A percentile compares a stretch with the other conserved stretches of the same genome.
Evolutionary conservation across 2,113 vertebrate species (phyloP).

Genomic region (Barnardius zonarius): DNA sequence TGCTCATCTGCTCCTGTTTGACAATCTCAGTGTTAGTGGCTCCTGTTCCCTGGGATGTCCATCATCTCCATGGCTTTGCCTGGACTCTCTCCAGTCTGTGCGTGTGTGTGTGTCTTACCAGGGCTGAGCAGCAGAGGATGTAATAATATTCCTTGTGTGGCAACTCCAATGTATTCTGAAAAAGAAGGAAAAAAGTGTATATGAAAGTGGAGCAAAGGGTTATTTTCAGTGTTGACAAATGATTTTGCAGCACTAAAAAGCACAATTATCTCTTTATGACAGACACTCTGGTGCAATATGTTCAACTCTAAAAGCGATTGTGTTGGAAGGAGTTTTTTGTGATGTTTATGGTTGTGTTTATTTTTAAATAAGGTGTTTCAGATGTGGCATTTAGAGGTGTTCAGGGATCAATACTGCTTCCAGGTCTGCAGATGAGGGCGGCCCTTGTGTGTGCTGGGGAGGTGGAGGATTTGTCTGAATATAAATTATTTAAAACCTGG

Average conservation of each 20-base stretch:
- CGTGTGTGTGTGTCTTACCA: too few species aligned
- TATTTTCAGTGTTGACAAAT: not conserved
- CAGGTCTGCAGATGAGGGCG: not conserved
- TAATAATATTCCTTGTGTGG: not conserved
- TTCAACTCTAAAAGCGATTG: not conserved
- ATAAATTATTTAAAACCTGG: not conserved
- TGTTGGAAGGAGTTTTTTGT: not conserved
- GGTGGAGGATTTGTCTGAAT: not conserved
- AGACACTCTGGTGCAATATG: not conserved
- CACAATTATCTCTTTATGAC: not conserved
- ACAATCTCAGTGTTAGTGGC: not conserved
- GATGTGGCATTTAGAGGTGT: not conserved
- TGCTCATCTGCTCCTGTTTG: not conserved
- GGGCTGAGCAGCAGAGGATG: not conserved
- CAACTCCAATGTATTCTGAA: not conserved
- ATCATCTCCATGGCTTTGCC: accelerated
- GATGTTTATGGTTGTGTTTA: not conserved
- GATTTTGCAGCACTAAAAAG: not conserved
- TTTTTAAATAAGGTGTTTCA: not conserved
- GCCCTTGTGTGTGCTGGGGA: accelerated
- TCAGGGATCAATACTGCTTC: not conserved
- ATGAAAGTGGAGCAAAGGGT: not conserved
- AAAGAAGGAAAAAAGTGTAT: not conserved
- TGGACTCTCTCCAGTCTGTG: accelerated
- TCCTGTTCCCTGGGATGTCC: not conserved